Evolutionary conservation across 2,888 invertebrate genomes (phyloP), one percentile per base, ranked within the genome.

Genomic region (Carterocephalus palaemon): DNA sequence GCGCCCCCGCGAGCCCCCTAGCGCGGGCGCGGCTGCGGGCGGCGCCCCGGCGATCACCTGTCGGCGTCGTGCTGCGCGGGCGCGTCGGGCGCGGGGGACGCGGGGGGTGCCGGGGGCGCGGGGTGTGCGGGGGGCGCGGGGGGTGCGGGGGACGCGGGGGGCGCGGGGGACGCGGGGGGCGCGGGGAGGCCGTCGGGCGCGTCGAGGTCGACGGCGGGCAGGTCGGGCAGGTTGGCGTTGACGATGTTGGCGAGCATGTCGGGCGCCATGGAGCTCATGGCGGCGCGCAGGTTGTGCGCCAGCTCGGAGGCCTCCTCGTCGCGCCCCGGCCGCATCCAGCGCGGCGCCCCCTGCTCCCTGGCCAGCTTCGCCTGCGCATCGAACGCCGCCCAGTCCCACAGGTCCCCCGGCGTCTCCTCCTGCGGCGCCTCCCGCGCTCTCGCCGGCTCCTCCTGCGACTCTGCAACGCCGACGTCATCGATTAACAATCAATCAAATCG

Each of bases 331-430:
- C 24, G 49, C 46, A 57, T 7, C 9, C 40, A 48, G 19, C 7
- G 9, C 39, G 10, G n/a, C n/a, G n/a, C n/a, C n/a, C n/a, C n/a
- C n/a, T n/a, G n/a, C 38, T 43, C 15, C 40, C 47, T 28, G 46
- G 49, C 23, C 50, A 47, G 12, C 33, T 34, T 7, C 29, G n/a
- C 48, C 29, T 53, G 53, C 33, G 51, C 53, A 22, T 58, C 62
- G 67, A 77, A 80, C 58, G 75, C 75, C 59, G 80, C 82, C 81
- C 80, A 78, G 48, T 75, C 74, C 58, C 67, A 75, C 9, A 55
- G 55, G 9, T 48, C 46, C n/a, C 42, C 29, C 3, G 33, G 45
- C 17, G 49, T 49, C 28, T 34, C 51, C 9, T 34, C 53, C 32
- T 41, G 41, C 1, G 37, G 51, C 3, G 41, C 37, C 34, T 38